phyloP scores from a whole-genome alignment of 2,797 vertebrate species.

The Galagoides demidoff region DNA sequence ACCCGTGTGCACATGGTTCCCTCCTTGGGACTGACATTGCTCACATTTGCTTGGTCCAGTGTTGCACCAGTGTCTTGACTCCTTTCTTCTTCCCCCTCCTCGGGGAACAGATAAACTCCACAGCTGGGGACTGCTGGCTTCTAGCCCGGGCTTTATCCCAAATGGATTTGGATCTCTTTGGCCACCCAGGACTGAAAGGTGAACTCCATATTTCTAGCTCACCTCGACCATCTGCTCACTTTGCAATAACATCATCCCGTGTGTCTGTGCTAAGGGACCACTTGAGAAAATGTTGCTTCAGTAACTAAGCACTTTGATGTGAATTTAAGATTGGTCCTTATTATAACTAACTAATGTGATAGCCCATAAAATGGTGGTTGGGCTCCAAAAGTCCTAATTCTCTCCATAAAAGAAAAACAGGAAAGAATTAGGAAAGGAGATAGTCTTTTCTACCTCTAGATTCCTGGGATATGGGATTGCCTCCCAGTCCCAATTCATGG shows the following conservation, averaged over 20 bases:
- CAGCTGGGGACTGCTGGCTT: neutral
- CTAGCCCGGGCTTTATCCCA: neutral
- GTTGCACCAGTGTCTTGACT: neutral
- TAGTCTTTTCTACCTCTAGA: neutral
- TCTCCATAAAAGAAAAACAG: neutral
- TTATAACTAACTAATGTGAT: neutral
- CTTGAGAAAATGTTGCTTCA: slow-evolving; percentile 30
- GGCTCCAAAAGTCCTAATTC: slow-evolving; percentile 13
- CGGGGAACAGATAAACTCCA: neutral
- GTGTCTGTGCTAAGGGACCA: neutral
- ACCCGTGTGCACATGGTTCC: neutral
- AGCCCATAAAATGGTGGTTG: neutral
- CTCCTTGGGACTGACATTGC: neutral
- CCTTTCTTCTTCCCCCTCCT: neutral
- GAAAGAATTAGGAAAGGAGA: neutral
- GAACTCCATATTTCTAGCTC: slow-evolving; percentile 8
- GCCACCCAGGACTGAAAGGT: neutral
- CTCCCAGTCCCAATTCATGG: neutral
- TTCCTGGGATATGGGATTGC: neutral
- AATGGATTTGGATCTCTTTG: neutral
- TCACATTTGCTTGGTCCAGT: neutral
- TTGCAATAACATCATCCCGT: neutral
- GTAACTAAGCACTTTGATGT: neutral
- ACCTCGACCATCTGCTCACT: slow-evolving; percentile 3
- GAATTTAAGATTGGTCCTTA: slow-evolving; percentile 24